Conservation (phyloP, 1,140 invertebrate species). For the Aleiodes sp. region DNA sequence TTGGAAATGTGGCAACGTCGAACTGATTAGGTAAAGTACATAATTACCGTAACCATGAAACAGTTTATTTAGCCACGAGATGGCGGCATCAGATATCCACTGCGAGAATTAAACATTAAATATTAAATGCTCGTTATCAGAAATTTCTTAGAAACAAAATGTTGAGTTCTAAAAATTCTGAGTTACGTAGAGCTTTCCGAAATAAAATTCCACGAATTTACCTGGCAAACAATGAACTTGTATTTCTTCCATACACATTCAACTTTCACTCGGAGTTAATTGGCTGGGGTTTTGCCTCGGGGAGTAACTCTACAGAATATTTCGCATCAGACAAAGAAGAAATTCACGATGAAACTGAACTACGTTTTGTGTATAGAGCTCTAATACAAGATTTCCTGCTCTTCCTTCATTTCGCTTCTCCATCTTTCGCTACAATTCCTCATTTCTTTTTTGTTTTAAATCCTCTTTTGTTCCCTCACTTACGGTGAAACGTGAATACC, state of each 20-base stretch:
- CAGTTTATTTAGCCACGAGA: too few species aligned
- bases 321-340: not conserved
- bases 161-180: not conserved
- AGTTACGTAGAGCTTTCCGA: too few species aligned
- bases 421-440: not conserved
- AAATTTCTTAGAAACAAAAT: too few species aligned
- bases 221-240: not conserved
- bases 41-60: too few species aligned
- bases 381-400: conserved; percentile 1
- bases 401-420: not conserved
- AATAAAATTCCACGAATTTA: not conserved
- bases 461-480: not conserved
- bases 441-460: not conserved
- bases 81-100: too few species aligned
- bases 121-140: too few species aligned
- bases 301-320: not conserved
- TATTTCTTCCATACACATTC: not conserved
- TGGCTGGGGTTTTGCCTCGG: not conserved
- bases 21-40: too few species aligned
- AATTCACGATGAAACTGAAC: not conserved
- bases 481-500: not conserved
- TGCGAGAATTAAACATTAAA: too few species aligned
- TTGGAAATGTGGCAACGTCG: too few species aligned
- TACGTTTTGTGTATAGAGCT: not conserved
- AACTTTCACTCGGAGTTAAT: not conserved